These are phyloP conservation scores for Enhydra lutris DNA, from an alignment of 2,113 vertebrate genomes.

Conservation along the genomic window DNA sequence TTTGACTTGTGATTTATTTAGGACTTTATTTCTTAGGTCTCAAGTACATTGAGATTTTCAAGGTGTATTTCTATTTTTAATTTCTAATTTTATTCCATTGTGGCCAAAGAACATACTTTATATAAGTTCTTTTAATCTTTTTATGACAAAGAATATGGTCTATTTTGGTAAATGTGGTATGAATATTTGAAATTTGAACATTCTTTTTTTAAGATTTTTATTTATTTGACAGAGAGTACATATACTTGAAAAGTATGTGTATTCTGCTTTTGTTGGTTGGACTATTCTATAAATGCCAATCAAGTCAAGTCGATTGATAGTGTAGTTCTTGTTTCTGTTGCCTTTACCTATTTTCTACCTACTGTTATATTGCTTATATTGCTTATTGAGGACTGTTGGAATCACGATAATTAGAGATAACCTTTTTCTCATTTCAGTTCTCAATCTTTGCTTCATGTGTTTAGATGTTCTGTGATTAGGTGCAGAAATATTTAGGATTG, in stretches of 20 bases:
- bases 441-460: neutral
- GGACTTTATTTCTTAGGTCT: neutral
- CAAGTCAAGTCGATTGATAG: neutral
- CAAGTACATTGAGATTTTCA: neutral
- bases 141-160: neutral
- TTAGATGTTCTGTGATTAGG: neutral
- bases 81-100: neutral
- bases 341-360: neutral
- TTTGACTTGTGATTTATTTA: neutral
- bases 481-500: neutral
- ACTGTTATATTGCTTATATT: neutral
- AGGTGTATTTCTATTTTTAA: neutral
- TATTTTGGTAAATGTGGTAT: neutral
- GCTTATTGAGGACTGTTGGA: neutral
- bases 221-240: no score
- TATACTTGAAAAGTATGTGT: neutral
- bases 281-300: neutral
- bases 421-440: neutral
- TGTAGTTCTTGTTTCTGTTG: neutral
- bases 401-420: neutral
- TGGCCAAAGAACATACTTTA: neutral
- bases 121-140: neutral
- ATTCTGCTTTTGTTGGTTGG: neutral
- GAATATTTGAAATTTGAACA: no score
- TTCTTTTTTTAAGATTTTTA: no score